phyloP scores from a whole-genome alignment of 2,113 vertebrate species.

The Eleginops maclovinus region DNA sequence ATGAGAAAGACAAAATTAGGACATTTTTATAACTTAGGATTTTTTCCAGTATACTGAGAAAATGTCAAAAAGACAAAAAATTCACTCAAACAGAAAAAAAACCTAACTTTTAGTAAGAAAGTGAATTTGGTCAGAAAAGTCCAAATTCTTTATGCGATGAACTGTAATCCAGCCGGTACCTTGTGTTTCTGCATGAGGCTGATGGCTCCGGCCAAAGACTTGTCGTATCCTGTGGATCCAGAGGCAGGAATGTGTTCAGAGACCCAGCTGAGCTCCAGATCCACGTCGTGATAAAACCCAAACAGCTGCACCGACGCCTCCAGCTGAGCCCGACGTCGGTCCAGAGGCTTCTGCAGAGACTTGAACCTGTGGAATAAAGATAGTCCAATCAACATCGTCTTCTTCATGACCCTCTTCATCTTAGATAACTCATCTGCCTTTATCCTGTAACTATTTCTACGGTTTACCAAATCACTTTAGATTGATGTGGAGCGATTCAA shows the following conservation, averaged over 20 bases:
- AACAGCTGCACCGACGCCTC: slow-evolving; percentile 85
- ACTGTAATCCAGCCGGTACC: slow-evolving; percentile 74
- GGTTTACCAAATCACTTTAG: too few species aligned
- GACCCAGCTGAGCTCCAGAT: slow-evolving; percentile 89
- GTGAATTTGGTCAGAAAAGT: neutral
- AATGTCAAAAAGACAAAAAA: too few species aligned
- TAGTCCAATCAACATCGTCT: neutral
- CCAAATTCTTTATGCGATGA: neutral
- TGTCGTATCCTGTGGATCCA: slow-evolving; percentile 74
- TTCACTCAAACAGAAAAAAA: too few species aligned
- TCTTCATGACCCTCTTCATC: neutral
- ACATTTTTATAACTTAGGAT: too few species aligned
- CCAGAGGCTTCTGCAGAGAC: slow-evolving; percentile 87
- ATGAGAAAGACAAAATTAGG: too few species aligned
- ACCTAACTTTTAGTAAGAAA: too few species aligned
- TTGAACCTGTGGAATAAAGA: slow-evolving; percentile 83
- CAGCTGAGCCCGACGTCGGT: slow-evolving; percentile 77
- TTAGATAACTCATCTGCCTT: neutral
- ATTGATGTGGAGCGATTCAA: too few species aligned
- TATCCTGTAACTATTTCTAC: neutral
- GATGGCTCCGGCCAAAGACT: slow-evolving; percentile 81
- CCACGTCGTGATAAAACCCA: slow-evolving; percentile 86
- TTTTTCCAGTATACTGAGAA: too few species aligned
- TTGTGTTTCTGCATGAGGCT: slow-evolving; percentile 87
- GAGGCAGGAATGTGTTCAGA: slow-evolving; percentile 82